A percentile compares a stretch with the other conserved stretches of the same genome.
These are phyloP conservation scores for Axis porcinus DNA, from an alignment of 2,113 vertebrate genomes.

Conservation along the genomic window DNA sequence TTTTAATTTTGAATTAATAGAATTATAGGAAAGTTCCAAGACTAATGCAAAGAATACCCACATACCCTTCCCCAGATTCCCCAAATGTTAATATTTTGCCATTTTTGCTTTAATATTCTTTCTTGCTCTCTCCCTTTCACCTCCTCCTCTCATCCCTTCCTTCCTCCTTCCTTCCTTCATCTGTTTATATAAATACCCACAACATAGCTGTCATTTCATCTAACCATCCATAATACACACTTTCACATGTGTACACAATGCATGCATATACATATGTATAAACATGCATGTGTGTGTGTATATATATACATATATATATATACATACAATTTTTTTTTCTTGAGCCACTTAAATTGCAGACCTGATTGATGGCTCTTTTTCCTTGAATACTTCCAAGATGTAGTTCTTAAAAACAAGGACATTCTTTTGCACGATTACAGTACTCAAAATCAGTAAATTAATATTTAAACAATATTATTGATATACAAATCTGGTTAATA, in stretches of 20 bases:
- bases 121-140: neutral
- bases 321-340: neutral
- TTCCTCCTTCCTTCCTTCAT: neutral
- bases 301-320: no score
- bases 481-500: neutral
- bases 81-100: conserved; percentile 1
- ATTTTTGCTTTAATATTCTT: neutral
- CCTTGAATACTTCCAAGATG: neutral
- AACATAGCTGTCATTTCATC: neutral
- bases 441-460: neutral
- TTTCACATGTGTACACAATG: neutral
- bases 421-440: neutral
- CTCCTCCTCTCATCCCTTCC: neutral
- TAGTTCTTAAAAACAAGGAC: conserved; percentile 2
- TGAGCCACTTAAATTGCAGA: neutral
- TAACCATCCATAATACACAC: neutral
- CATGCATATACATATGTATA: neutral
- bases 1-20: conserved; percentile 23
- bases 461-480: neutral
- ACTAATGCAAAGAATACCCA: neutral
- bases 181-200: neutral
- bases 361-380: neutral
- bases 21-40: neutral
- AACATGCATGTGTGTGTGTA: no score
- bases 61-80: neutral